Base-by-base conservation (phyloP, 2,797 vertebrate species). In the Myoxocephalus aenaeus region DNA sequence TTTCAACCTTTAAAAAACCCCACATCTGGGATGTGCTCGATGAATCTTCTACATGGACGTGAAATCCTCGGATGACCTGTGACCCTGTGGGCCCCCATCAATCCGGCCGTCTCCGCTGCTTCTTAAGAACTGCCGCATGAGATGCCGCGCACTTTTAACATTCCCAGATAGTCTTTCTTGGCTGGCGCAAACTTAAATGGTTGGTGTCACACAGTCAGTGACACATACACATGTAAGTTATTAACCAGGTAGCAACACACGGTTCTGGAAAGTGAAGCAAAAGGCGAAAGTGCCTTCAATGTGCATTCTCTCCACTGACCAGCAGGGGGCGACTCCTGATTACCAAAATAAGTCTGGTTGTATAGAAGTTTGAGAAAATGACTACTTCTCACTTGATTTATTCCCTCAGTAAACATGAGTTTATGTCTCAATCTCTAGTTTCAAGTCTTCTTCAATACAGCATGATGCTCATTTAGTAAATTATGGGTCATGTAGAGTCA, bases 1-100 rank as follows among this genome's bases (percentile, higher is more conserved):
- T 64, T 89, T 87, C 84, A 84, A 68, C 70, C 65, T 58, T 58
- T 54, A 64, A 44, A 64, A 44, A 82, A 65, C 77, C 64, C 51
- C 42, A 69, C 74, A 63, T 79, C 59, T 62, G 73, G 22, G 32
- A 81, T 50, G 40, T 38, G 70, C n/a, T 44, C 58, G 63, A 82
- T 82, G 57, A 65, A n/a, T 85, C 65, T 27, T 36, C 68, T 81
- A 84, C 27, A 61, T 70, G 67, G 77, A 81, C 3, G 66, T 81
- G 68, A 79, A 75, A 65, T 51, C 67, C 59, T 59, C 36, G 72
- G 77, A 83, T 76, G 79, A 76, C 57, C 62, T 34, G 79, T 67
- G 69, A 11, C 4, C 9, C 20, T 51, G 50, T 11, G 2, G 51
- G 11, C 51, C 11, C 1, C n/a, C 53, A 59, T 64, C 70, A 70